These are phyloP conservation scores for Centrocercus urophasianus DNA, from an alignment of 2,113 vertebrate species.

Conservation along the genomic window DNA sequence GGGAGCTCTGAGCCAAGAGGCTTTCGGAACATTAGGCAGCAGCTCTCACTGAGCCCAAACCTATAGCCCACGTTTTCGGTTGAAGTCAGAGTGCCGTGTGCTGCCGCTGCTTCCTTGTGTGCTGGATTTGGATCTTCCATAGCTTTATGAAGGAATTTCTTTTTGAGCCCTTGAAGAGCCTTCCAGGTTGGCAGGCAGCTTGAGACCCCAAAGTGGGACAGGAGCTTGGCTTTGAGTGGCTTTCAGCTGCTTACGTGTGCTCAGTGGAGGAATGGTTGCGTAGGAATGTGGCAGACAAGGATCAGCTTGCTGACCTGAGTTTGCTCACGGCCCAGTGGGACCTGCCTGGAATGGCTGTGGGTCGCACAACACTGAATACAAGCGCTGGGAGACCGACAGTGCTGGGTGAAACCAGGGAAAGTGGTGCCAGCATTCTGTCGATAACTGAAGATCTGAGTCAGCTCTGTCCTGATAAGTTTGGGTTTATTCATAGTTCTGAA, in stretches of 20 bases:
- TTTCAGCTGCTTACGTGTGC: background rate
- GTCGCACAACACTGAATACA: rapidly evolving
- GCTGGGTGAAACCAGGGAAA: background rate
- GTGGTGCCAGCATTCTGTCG: background rate
- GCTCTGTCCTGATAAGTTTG: background rate
- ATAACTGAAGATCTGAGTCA: background rate
- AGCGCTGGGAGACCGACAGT: rapidly evolving
- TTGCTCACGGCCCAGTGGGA: rapidly evolving
- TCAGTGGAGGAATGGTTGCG: background rate
- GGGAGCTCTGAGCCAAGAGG: background rate
- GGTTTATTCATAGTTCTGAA: background rate
- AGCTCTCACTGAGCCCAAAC: background rate
- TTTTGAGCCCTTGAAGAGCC: background rate
- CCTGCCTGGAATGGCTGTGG: rapidly evolving
- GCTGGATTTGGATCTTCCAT: background rate
- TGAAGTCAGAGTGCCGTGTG: background rate
- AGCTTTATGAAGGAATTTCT: background rate
- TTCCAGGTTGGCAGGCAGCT: background rate
- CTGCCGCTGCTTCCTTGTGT: background rate
- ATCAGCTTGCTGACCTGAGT: background rate
- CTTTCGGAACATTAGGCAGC: background rate
- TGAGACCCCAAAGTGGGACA: too few relatives aligned
- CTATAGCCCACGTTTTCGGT: background rate
- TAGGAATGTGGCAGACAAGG: background rate
- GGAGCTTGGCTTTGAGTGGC: background rate